A percentile compares a stretch with the other conserved stretches of the same genome.
phyloP scores from a whole-genome alignment of 2,113 vertebrate species.

The Engystomops pustulosus region DNA sequence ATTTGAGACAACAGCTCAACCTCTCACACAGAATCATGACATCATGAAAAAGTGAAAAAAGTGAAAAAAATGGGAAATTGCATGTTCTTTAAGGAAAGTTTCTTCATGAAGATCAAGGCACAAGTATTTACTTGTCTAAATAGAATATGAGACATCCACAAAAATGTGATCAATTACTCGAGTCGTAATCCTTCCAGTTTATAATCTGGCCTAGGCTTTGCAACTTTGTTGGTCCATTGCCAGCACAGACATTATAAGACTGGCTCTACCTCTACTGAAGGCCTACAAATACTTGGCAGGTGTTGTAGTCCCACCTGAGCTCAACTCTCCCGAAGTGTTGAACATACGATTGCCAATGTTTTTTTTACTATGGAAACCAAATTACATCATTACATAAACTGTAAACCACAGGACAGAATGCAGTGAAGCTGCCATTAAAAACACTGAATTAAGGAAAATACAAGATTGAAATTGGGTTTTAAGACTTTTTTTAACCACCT shows the following conservation, averaged over 20 bases:
- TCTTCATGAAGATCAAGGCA: not conserved
- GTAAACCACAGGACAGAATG: not conserved
- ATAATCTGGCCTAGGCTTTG: not conserved
- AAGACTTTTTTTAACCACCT: too few relatives aligned
- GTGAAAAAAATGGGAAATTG: not conserved
- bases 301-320: constrained; percentile 36
- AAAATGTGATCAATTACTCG: too few relatives aligned
- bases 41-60: too few relatives aligned
- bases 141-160: not conserved
- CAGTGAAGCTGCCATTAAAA: constrained; percentile 41
- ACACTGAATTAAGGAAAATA: constrained; percentile 4
- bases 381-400: constrained; percentile 18
- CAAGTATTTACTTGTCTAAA: not conserved
- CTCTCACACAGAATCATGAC: too few relatives aligned
- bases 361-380: constrained; percentile 27
- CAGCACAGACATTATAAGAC: not conserved
- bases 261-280: constrained; percentile 5
- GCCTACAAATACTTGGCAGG: constrained; percentile 28
- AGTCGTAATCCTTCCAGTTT: constrained; percentile 1
- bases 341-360: constrained; percentile 37
- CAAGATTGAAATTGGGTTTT: not conserved
- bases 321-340: constrained; percentile 4
- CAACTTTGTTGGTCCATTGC: not conserved
- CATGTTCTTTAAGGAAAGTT: not conserved
- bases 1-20: too few relatives aligned